Evolutionary conservation across 1,140 invertebrate species (phyloP).

Genomic region (Zophobas atratus): DNA sequence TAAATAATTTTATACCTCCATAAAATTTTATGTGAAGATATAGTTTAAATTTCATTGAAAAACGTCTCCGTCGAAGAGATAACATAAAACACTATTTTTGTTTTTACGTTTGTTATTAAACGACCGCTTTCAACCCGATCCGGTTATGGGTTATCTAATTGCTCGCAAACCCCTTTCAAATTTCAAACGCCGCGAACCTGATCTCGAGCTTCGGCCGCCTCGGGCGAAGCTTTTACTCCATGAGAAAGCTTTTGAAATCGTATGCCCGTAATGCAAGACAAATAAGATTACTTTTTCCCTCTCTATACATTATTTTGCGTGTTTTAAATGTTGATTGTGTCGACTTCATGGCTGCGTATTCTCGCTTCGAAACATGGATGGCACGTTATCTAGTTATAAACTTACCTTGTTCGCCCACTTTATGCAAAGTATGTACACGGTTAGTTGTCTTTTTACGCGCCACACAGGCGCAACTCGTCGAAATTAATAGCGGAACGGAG

Average conservation of each 20-base stretch:
- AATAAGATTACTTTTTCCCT: constrained; percentile 28
- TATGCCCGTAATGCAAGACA: constrained; percentile 32
- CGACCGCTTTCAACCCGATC: no score
- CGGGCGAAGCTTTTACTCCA: constrained; percentile 2
- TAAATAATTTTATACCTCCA: constrained; percentile 3
- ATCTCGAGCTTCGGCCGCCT: constrained; percentile 12
- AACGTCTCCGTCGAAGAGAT: neutral
- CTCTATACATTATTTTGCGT: constrained; percentile 3
- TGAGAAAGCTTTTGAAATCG: constrained; percentile 37
- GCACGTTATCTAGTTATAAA: constrained; percentile 39
- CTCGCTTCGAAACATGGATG: constrained; percentile 21
- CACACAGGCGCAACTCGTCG: constrained; percentile 14
- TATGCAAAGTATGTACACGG: constrained; percentile 19
- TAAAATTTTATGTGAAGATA: neutral
- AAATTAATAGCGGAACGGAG: constrained; percentile 11
- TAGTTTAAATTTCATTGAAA: constrained; percentile 4
- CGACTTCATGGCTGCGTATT: neutral
- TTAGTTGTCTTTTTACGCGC: constrained; percentile 30
- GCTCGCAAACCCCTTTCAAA: neutral
- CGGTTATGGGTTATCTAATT: no score
- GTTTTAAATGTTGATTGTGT: neutral
- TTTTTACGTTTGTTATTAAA: no score
- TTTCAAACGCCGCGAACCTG: neutral
- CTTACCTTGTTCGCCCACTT: constrained; percentile 32
- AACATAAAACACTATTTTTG: no score